Evolutionary conservation across 2,113 vertebrate genomes (phyloP), one percentile per base, ranked within the genome.

Genomic region (Rhadina sibilatrix): DNA sequence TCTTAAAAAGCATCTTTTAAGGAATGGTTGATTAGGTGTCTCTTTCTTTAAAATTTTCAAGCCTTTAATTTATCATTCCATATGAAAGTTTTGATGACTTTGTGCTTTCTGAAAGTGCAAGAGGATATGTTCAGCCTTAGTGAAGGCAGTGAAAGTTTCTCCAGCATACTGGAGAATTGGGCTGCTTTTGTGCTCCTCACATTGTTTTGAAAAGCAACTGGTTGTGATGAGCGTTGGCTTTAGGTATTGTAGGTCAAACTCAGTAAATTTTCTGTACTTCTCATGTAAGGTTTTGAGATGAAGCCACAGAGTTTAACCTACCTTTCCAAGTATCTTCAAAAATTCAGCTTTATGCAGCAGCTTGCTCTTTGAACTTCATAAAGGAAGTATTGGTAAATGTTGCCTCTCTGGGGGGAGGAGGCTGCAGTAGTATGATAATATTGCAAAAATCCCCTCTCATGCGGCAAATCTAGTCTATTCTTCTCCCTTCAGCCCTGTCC

Each of bases 371-470:
- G 80, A 96, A 94, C 86, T 90, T 86, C 61, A 30, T 90, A 82
- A 89, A 92, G 94, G 96, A 96, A 95, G 92, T 96, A 72, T 50
- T 76, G 69, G 88, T 96, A 94, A 89, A 83, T 84, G 86, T 86
- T 95, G 85, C 52, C 49, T 96, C 77, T 95, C 59, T 88, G 6
- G 46, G 78, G 78, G 49, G 15, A 81, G 80, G 80, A 93, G 83
- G 80, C 90, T 95, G 77, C 72, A 79, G 53, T 49, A 46, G 33
- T 65, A 42, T 91, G 86, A 95, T 89, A 96, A 87, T 75, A 95
- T 68, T 57, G 65, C 60, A 89, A 68, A 94, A 96, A 93, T 93
- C 69, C 61, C 74, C 69, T 84, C 52, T 78, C 0, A 0, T 65
- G 77, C 84, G 80, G 44, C 91, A 90, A n/a, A 68, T 93, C 17